Percentiles rank a stretch among this genome's conserved stretches.
Evolutionary conservation across 2,113 vertebrate species (phyloP).

Genomic region (Gymnobelideus leadbeateri): DNA sequence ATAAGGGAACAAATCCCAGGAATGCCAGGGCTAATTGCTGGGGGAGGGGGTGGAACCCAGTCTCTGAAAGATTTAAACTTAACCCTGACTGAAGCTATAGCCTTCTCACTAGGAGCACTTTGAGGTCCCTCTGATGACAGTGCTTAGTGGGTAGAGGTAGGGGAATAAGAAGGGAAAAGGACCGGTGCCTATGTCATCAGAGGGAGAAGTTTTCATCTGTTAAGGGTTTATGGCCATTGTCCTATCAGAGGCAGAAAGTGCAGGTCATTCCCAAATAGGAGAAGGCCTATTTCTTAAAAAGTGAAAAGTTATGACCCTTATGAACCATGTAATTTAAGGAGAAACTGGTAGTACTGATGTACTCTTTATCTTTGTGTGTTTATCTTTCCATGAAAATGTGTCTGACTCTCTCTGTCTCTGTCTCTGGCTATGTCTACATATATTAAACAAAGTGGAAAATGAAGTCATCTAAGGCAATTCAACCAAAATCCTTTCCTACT

Average conservation of each 20-base stretch:
- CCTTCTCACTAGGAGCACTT: not conserved
- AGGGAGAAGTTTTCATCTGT: not conserved
- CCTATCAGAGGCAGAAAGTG: not conserved
- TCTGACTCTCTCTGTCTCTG: not conserved
- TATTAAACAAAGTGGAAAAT: not conserved
- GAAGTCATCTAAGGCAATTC: not conserved
- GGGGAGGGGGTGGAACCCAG: not conserved
- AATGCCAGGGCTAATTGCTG: not conserved
- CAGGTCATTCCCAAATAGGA: not conserved
- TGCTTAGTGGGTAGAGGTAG: not conserved
- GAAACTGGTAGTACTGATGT: not conserved
- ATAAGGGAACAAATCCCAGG: not conserved
- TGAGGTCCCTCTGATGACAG: not conserved
- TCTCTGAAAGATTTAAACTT: not conserved
- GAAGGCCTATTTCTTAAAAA: slow-evolving; percentile 2
- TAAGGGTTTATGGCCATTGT: not conserved
- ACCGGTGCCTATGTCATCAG: not conserved
- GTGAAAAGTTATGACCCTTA: not conserved
- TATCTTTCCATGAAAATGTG: not conserved
- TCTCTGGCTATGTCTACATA: not conserved
- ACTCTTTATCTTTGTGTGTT: not conserved
- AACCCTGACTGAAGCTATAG: not conserved
- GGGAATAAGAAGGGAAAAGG: not conserved
- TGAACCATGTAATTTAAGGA: not conserved
- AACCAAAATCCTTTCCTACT: not conserved